Percentiles rank a stretch among this genome's conserved stretches.
phyloP scores from a whole-genome alignment of 2,113 vertebrate genomes.

The Gopherus flavomarginatus region DNA sequence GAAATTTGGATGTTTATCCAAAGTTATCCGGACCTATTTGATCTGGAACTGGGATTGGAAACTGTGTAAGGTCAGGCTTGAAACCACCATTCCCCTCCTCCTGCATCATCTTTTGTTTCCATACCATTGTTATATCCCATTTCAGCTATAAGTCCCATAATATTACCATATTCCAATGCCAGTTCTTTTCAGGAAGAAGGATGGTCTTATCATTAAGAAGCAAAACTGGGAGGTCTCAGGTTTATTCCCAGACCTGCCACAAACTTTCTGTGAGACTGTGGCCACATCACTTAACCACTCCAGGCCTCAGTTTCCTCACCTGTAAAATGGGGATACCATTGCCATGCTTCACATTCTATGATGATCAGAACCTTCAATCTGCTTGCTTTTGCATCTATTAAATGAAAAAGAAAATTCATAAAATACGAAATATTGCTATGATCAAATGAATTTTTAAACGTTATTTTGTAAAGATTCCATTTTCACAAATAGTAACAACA shows the following conservation, averaged over 20 bases:
- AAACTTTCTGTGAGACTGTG: background rate
- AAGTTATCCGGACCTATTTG: background rate
- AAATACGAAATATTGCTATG: background rate
- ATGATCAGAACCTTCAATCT: background rate
- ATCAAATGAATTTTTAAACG: background rate
- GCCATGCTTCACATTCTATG: background rate
- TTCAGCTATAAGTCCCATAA: background rate
- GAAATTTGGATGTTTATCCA: background rate
- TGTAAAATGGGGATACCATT: background rate
- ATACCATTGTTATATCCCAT: background rate
- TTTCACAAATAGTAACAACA: background rate
- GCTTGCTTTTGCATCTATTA: background rate
- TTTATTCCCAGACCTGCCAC: background rate
- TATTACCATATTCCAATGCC: background rate
- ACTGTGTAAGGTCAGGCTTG: background rate
- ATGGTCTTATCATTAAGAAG: accelerated
- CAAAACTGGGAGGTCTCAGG: background rate
- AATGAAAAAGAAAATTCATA: background rate
- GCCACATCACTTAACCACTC: background rate
- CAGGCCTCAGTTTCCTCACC: background rate
- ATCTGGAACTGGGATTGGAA: accelerated
- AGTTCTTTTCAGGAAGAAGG: background rate
- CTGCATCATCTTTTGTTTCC: background rate
- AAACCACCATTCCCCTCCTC: accelerated
- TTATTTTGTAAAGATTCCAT: background rate